These are phyloP conservation scores for Cataglyphis altisquamis DNA, from an alignment of 2,888 invertebrate species.

Conservation along the genomic window DNA sequence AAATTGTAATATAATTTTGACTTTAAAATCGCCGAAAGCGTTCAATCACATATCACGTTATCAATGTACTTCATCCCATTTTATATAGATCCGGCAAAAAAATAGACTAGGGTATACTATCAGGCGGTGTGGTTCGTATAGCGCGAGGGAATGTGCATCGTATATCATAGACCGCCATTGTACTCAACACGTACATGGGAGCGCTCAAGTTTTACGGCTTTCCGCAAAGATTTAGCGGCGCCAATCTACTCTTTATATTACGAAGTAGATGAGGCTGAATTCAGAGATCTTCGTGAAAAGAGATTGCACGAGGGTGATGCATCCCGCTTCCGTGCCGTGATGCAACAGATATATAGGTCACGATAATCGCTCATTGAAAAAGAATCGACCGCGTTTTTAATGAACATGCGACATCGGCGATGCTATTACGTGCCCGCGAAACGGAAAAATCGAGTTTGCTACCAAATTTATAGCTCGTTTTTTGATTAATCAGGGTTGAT, in stretches of 20 bases:
- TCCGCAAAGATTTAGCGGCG: constrained; percentile 57
- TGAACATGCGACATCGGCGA: constrained; percentile 50
- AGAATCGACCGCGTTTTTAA: constrained; percentile 24
- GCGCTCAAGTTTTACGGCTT: constrained; percentile 51
- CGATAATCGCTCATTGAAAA: constrained; percentile 43
- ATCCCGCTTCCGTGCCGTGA: constrained; percentile 6
- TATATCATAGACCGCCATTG: constrained; percentile 53
- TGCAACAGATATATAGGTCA: constrained; percentile 38
- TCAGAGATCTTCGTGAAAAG: constrained; percentile 38
- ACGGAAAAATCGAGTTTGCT: constrained; percentile 43
- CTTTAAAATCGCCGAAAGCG: background rate
- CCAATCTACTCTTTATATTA: constrained; percentile 61
- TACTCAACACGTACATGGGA: constrained; percentile 44
- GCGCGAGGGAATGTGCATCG: constrained; percentile 49
- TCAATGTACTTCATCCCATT: constrained; percentile 15
- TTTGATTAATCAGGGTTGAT: constrained; percentile 21
- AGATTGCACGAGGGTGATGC: constrained; percentile 35
- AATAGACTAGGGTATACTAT: constrained; percentile 25
- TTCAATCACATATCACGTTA: constrained; percentile 24
- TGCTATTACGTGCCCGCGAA: constrained; percentile 37
- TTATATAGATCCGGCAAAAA: constrained; percentile 23
- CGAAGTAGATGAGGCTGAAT: constrained; percentile 47
- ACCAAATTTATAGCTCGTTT: constrained; percentile 24
- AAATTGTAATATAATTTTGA: constrained; percentile 11
- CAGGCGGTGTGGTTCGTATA: constrained; percentile 16